Evolutionary conservation across 2,888 invertebrate species (phyloP).

Genomic region (Frankliniella fusca): DNA sequence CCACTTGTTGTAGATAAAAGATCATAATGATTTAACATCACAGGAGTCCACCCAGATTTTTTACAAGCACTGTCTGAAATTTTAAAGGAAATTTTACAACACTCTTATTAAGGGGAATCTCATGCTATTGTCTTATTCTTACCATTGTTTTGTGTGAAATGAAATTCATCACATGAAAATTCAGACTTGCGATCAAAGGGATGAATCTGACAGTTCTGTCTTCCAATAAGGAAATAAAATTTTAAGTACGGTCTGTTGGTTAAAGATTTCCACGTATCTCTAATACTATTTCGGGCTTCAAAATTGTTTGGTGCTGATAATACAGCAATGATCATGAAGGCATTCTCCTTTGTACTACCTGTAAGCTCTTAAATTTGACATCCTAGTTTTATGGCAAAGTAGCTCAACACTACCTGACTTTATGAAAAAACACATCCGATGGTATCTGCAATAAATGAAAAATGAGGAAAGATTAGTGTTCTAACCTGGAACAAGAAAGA

Average conservation of each 20-base stretch:
- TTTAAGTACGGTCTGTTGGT: slow-evolving; percentile 34
- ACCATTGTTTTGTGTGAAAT: slow-evolving; percentile 28
- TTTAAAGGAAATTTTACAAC: background rate
- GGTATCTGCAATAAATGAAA: no score
- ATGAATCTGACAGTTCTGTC: slow-evolving; percentile 38
- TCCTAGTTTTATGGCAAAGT: background rate
- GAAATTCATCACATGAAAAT: slow-evolving; percentile 36
- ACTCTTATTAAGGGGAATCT: background rate
- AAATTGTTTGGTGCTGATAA: background rate
- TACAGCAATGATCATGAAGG: background rate
- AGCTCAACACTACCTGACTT: background rate
- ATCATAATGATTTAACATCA: background rate
- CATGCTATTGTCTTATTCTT: background rate
- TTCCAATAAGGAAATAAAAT: slow-evolving; percentile 40
- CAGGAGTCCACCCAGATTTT: slow-evolving; percentile 27
- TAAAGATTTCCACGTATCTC: slow-evolving; percentile 40
- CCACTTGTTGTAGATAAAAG: background rate
- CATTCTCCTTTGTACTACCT: background rate
- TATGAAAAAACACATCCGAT: background rate
- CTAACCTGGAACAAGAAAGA: background rate
- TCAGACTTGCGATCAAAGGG: slow-evolving; percentile 36
- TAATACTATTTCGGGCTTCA: slow-evolving; percentile 31
- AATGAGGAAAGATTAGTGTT: background rate
- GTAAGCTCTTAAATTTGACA: background rate
- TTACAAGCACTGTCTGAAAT: slow-evolving; percentile 29